Conservation (phyloP, 2,797 vertebrate genomes). For the Pseudomugil gertrudae region DNA sequence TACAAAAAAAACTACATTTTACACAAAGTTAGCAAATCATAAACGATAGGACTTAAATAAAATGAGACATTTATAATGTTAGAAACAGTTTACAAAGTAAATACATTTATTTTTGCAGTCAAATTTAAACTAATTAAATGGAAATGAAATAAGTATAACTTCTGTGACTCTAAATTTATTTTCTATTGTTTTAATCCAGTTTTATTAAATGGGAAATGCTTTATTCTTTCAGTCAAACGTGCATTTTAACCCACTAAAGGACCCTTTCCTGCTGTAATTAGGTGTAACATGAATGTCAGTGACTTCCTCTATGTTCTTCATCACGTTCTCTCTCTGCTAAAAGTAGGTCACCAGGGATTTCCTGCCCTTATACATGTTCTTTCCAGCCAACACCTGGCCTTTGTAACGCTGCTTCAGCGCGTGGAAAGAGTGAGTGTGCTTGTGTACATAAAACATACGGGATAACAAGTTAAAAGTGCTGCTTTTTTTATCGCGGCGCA, state of each 20-base stretch:
- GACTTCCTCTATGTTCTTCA: conserved; percentile 65
- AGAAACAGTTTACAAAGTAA: too few species aligned
- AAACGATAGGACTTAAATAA: too few species aligned
- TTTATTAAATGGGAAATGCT: background rate
- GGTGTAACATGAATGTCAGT: conserved; percentile 43
- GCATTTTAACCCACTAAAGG: conserved; percentile 14
- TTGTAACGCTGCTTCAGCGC: conserved; percentile 39
- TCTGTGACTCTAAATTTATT: background rate
- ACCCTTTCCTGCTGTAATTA: conserved; percentile 27
- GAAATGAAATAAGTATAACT: background rate
- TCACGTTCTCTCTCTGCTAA: conserved; percentile 65
- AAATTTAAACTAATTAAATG: background rate
- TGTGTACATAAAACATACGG: conserved; percentile 32
- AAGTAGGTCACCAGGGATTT: conserved; percentile 85
- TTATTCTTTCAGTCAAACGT: conserved; percentile 3
- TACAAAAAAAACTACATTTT: too few species aligned
- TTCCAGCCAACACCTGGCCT: conserved; percentile 70
- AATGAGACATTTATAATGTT: too few species aligned
- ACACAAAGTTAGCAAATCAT: too few species aligned
- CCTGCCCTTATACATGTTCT: conserved; percentile 69
- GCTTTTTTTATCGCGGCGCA: conserved; percentile 1
- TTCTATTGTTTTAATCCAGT: background rate
- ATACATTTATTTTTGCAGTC: too few species aligned
- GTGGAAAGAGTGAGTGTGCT: conserved; percentile 12
- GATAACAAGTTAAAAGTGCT: conserved; percentile 32